These are phyloP conservation scores for Cyrtorhinus lividipennis DNA, from an alignment of 1,140 invertebrate species.

Conservation along the genomic window DNA sequence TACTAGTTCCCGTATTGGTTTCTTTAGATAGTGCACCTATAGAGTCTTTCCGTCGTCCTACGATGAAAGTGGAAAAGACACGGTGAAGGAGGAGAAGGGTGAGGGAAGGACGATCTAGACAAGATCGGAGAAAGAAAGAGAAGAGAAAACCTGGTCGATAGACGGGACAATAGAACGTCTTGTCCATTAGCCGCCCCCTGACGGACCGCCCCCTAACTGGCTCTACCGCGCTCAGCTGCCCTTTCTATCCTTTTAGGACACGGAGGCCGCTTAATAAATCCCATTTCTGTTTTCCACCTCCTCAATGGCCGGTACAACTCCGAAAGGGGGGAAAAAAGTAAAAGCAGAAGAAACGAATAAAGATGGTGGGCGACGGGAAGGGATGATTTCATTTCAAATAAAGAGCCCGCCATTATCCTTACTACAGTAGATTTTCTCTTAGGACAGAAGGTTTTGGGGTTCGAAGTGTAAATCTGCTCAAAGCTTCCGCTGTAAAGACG, in stretches of 20 bases:
- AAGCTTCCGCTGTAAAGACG: constrained; percentile 2
- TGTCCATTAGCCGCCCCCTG: neutral
- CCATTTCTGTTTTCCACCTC: constrained; percentile 4
- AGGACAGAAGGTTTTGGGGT: neutral
- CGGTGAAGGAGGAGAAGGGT: no score
- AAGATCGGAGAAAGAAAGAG: neutral
- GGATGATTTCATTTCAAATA: constrained; percentile 7
- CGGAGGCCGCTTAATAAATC: neutral
- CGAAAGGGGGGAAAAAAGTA: neutral
- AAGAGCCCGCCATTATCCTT: constrained; percentile 6
- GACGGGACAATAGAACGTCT: neutral
- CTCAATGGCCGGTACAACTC: constrained; percentile 1
- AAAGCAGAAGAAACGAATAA: neutral
- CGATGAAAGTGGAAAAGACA: no score
- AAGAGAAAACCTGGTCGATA: neutral
- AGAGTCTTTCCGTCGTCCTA: no score
- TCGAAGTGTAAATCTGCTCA: neutral
- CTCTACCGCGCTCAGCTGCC: neutral
- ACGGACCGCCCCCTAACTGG: neutral
- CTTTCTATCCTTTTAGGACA: constrained; percentile 1
- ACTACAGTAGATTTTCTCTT: neutral
- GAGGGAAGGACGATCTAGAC: no score
- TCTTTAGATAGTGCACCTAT: no score
- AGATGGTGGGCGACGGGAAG: neutral
- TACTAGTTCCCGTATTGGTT: no score